Conservation (phyloP, 1,140 invertebrate genomes). For the Samia ricini region DNA sequence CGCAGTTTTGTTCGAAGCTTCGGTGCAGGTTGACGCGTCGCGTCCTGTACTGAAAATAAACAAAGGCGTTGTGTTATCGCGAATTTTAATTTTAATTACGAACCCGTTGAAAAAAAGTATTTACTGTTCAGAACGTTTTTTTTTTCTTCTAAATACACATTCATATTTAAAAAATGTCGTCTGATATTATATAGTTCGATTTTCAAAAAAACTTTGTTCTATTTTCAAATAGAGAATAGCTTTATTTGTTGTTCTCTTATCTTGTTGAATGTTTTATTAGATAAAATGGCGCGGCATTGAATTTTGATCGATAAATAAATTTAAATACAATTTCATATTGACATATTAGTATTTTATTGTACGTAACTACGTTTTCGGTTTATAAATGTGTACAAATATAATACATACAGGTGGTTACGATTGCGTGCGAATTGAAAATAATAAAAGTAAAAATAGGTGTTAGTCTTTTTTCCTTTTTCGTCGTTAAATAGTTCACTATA, state of each 20-base stretch:
- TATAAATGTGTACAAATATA: not conserved
- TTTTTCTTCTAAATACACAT: not conserved
- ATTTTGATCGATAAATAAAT: not conserved
- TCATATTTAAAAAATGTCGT: not conserved
- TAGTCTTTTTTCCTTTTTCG: not conserved
- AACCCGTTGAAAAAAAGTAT: not conserved
- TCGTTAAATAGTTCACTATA: not conserved
- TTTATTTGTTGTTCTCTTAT: not conserved
- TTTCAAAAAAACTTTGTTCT: no score
- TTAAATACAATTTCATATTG: not conserved
- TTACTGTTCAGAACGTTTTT: not conserved
- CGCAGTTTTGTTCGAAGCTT: conserved; percentile 1
- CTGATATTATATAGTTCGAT: no score
- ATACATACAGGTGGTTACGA: not conserved
- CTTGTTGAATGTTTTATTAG: not conserved
- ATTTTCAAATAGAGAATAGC: not conserved
- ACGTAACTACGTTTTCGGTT: not conserved
- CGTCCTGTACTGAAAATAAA: not conserved
- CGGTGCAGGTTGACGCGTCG: not conserved
- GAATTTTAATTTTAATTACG: not conserved
- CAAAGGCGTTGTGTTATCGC: conserved; percentile 1
- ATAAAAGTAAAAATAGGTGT: not conserved
- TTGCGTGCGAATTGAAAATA: not conserved
- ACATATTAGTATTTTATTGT: no score
- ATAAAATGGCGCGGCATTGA: not conserved